Base-by-base conservation (phyloP, 2,797 vertebrate species). In the Uromys caudimaculatus region DNA sequence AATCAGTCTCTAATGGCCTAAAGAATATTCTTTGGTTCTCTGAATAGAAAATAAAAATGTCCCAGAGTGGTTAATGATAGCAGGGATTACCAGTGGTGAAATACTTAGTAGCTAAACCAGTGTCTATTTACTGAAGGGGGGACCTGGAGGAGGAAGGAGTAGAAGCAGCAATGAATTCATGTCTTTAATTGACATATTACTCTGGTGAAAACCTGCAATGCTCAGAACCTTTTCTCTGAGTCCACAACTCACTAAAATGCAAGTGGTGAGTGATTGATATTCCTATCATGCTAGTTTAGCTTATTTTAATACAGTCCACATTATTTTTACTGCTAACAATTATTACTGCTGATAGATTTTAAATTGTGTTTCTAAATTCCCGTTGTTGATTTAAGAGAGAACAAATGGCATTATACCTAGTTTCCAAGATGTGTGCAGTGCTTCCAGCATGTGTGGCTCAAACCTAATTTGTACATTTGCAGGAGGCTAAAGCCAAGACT, bases 381-480 rank as follows among this genome's bases (percentile, higher is more conserved):
- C 88, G 79, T 44, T 93, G 92, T 95, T 96, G 77, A 90, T 92
- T 94, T 94, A 93, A 95, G 78, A 32, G 35, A 16, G 47, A 35
- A 56, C 21, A 91, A 79, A 85, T 95, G 79, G 58, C 79, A 79
- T 32, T 27, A 4, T 41, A 76, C n/a, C 16, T 84, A 92, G 50
- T 69, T 73, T 62, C 44, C 32, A 84, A 88, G 64, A 50, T 1
- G 0, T 64, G 79, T 5, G 0, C 12, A 75, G 27, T 67, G 94
- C 71, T 93, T 93, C 86, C 9, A 73, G 94, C 89, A 50, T 95
- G 77, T 0, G 2, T 41, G 2, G 44, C 73, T 77, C 86, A 90
- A 95, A 94, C 91, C 54, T 93, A 93, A 97, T 96, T 95, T 83
- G 60, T 90, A 75, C 23, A 85, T 92, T 94, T 81, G 41, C 14